Evolutionary conservation across 1,140 invertebrate species (phyloP), one percentile per base, ranked within the genome.

Genomic region (Diachasma alloeum): DNA sequence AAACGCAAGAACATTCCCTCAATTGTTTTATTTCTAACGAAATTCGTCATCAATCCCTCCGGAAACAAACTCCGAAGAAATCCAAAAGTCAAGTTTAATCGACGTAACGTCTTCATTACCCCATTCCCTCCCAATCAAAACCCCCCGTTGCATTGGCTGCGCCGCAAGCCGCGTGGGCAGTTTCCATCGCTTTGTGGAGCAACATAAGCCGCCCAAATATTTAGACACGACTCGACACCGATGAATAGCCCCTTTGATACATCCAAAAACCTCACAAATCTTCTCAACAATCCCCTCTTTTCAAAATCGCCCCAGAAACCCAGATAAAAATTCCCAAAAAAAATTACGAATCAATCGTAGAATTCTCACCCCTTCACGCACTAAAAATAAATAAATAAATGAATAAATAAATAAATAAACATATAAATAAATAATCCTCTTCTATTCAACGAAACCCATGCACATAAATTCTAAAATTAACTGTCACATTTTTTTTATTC

Each of bases 401-500:
- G 3, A 46, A 46, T 46, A 46, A 46, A 11, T 1, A 46, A 11
- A 46, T 46, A 31, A 31, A 31, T 31, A 6, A 31, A 31, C n/a
- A n/a, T 31, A 31, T 31, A 31, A 31, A 31, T 31, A 6, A 31
- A 31, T 3, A 31, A 31, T 31, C 31, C 31, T 37, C 39, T 11
- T 13, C 39, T 1, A 11, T 9, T 42, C 9, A 53, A 53, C 17
- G 48, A 53, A 6, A 17, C 17, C 39, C 13, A 42, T 42, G 9
- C 11, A n/a, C 48, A 53, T 53, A 15, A 69, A 74, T 74, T 70
- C 44, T 72, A 78, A 78, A 72, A 66, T 22, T 69, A 9, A 24
- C 36, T 72, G 31, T 59, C 56, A 59, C 59, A 19, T 59, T 73
- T 72, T 72, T 53, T 83, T 80, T 63, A 79, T 78, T 78, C 72